phyloP scores from a whole-genome alignment of 30 jellyfish, hydroid and myxozoan genomes.

The Pelagia noctiluca region DNA sequence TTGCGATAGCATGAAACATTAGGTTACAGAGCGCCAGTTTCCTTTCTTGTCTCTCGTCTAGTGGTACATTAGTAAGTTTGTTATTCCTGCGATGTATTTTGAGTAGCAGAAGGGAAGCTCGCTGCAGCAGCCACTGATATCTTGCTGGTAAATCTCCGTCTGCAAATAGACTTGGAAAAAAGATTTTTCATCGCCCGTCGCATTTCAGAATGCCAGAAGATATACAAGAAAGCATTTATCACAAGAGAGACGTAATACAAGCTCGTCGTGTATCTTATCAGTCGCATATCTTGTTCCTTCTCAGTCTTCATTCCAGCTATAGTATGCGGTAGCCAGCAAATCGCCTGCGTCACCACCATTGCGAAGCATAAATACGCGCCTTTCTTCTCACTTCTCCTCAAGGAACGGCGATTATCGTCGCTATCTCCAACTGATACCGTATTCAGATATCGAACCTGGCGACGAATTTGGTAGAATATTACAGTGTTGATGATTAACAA shows the following conservation, averaged over 20 bases:
- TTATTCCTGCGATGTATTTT: too few species aligned
- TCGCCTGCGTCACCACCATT: background rate
- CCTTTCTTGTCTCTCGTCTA: too few species aligned
- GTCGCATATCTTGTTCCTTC: background rate
- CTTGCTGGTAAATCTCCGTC: too few species aligned
- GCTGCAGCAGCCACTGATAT: too few species aligned
- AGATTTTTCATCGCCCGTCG: background rate
- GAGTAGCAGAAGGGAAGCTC: too few species aligned
- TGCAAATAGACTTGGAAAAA: too few species aligned
- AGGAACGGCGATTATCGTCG: background rate
- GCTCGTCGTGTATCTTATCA: background rate
- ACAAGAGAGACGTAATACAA: background rate
- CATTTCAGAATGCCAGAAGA: background rate
- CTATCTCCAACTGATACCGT: background rate
- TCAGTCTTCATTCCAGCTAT: background rate
- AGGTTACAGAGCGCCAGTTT: too few species aligned
- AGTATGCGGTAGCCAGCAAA: constrained; percentile 10
- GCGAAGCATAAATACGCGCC: background rate
- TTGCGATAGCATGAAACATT: too few species aligned
- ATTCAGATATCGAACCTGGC: constrained; percentile 10
- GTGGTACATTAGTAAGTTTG: too few species aligned
- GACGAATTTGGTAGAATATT: constrained; percentile 18
- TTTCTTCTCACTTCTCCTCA: background rate
- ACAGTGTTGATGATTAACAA: background rate
- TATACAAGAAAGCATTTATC: background rate